Conservation (phyloP, 2,113 vertebrate genomes). For the Paradisaea rubra region DNA sequence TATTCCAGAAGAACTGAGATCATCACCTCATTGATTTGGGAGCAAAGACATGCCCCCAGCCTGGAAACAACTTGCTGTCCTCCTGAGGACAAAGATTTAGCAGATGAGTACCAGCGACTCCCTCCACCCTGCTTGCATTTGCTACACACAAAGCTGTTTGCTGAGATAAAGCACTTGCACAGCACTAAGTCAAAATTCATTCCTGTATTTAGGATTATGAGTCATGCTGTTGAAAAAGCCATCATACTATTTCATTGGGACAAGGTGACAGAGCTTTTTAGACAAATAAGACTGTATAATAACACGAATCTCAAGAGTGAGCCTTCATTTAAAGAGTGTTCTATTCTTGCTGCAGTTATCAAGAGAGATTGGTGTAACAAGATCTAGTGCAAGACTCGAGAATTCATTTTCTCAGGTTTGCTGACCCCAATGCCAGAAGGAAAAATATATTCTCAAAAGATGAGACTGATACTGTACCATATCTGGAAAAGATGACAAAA, state of each 20-base stretch:
- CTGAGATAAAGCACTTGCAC: slow-evolving; percentile 12
- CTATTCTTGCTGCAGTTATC: background rate
- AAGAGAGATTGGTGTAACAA: background rate
- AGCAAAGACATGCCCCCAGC: background rate
- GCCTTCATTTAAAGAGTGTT: background rate
- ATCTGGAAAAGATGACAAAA: background rate
- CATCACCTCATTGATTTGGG: background rate
- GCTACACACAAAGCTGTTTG: background rate
- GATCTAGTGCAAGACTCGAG: background rate
- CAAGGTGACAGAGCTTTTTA: background rate
- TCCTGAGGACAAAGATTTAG: background rate
- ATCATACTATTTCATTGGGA: background rate
- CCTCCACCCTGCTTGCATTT: background rate
- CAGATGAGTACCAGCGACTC: background rate
- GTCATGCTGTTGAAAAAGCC: slow-evolving; percentile 21
- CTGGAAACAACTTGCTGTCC: background rate
- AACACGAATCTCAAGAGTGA: background rate
- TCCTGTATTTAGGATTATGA: slow-evolving; percentile 35
- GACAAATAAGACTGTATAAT: background rate
- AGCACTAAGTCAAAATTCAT: background rate
- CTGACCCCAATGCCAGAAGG: background rate
- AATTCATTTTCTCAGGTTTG: background rate
- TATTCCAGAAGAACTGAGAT: background rate
- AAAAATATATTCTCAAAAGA: background rate
- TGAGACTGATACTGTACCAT: rapidly evolving